Base-by-base conservation (phyloP, 1,140 invertebrate genomes). In the Drosophila quadrilineata region DNA sequence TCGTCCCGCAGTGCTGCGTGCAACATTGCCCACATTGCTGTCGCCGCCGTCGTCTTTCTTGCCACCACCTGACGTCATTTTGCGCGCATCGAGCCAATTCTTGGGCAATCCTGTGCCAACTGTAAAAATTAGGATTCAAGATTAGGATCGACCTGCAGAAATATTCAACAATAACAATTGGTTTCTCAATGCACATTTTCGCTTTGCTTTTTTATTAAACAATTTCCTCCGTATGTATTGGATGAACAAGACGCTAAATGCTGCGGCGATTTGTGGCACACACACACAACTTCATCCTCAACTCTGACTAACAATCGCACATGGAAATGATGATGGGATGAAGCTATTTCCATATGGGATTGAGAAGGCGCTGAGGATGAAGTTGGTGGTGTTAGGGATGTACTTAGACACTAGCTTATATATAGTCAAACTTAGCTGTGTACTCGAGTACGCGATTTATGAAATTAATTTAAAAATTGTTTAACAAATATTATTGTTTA, bases 391-490 rank as follows among this genome's bases (percentile, higher is more conserved):
- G 22, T 8, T 14, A 17, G 19, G 29, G 19, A 14, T 14, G 59
- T 71, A 73, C 77, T 82, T 84, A 84, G 79, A 70, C 79, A 77
- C 77, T 84, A 85, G 59, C 77, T 77, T 68, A 68, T 38, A 49
- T 36, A 24, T 63, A 68, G 26, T 33, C 53, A 64, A 53, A 40
- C n/a, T 24, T 45, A 22, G 43, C 52, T 33, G 40, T 54, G 59
- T 63, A 57, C 40, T 33, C 12, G 4, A 26, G 50, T 40, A 53
- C 50, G 41, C 68, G 21, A 57, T 38, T 29, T 40, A 36, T 45
- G 12, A 31, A 49, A 53, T 43, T 46, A 72, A 57, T 53, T 75
- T 58, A 71, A 66, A 66, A 49, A 33, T 54, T 41, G 2, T 19
- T 52, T 26, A 70, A 70, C 56, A 76, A 72, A 41, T 29, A 2